Percentiles rank a stretch among this genome's conserved stretches.
Conservation (phyloP, 1,140 invertebrate species). For the Coelopa frigida region DNA sequence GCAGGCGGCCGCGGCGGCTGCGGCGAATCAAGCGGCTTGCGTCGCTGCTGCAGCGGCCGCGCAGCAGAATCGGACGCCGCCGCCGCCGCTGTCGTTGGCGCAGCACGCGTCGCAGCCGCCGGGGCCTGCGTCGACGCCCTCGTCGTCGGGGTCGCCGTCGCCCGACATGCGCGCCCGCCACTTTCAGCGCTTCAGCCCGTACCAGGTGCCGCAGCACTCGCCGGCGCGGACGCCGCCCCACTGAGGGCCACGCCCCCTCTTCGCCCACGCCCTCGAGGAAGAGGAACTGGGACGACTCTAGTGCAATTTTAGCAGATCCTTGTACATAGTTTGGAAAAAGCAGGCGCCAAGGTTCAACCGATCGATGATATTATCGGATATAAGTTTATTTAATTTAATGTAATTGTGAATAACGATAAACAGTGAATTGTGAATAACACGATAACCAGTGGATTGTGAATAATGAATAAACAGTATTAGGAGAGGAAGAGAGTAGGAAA, state of each 20-base stretch:
- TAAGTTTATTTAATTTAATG: too few relatives aligned
- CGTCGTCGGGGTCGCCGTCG: slow-evolving; percentile 22
- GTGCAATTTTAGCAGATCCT: too few relatives aligned
- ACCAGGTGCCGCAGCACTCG: slow-evolving; percentile 36
- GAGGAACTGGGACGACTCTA: too few relatives aligned
- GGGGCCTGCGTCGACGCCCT: slow-evolving; percentile 16
- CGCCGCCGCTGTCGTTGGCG: slow-evolving; percentile 17
- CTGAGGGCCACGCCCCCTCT: too few relatives aligned
- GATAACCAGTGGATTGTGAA: too few relatives aligned
- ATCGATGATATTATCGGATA: too few relatives aligned
- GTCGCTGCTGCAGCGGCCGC: slow-evolving; percentile 19
- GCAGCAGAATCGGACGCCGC: slow-evolving; percentile 15
- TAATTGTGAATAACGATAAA: too few relatives aligned
- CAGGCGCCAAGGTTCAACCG: too few relatives aligned
- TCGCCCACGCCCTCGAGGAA: too few relatives aligned
- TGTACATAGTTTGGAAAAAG: too few relatives aligned
- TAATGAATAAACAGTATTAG: not conserved
- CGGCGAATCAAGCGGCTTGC: slow-evolving; percentile 31
- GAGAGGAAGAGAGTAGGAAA: not conserved
- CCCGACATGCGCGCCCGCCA: slow-evolving; percentile 38
- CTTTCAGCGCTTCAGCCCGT: slow-evolving; percentile 43
- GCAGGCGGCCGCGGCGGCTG: slow-evolving; percentile 31
- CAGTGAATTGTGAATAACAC: too few relatives aligned
- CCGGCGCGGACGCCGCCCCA: slow-evolving; percentile 6
- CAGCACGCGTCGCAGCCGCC: not conserved